A percentile compares a stretch with the other conserved stretches of the same genome.
Evolutionary conservation across 1,140 invertebrate genomes (phyloP).

Genomic region (Zophobas morio): DNA sequence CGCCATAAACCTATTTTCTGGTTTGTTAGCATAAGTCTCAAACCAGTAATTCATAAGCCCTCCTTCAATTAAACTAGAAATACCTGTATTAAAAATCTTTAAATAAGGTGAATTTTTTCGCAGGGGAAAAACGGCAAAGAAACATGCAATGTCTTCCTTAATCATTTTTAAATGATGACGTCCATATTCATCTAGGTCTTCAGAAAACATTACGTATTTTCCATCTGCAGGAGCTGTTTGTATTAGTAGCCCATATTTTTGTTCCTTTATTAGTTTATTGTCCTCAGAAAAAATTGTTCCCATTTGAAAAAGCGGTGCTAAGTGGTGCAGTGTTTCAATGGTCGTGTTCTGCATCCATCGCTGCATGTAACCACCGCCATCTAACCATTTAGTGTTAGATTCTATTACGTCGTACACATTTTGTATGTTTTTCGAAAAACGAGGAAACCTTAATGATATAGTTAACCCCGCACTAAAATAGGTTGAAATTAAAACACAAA

Average conservation of each 20-base stretch:
- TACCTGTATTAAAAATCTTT: conserved; percentile 13
- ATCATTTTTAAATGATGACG: not conserved
- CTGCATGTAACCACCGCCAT: not conserved
- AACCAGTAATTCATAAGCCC: conserved; percentile 40
- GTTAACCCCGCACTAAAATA: conserved; percentile 2
- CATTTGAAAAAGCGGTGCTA: no score
- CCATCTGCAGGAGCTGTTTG: no score
- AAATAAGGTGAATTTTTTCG: conserved; percentile 22
- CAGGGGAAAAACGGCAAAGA: conserved; percentile 14
- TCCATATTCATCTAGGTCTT: not conserved
- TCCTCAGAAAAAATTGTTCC: no score
- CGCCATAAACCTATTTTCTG: conserved; percentile 9
- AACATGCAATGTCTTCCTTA: not conserved
- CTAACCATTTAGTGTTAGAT: not conserved
- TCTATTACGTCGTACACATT: not conserved
- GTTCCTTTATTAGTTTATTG: not conserved
- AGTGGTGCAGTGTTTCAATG: no score
- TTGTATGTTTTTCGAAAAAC: not conserved
- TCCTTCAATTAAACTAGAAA: conserved; percentile 16
- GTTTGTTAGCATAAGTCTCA: not conserved
- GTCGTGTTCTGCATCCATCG: conserved; percentile 3
- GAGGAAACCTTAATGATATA: not conserved
- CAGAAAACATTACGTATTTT: no score
- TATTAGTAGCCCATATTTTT: no score
- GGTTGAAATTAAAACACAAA: not conserved